Evolutionary conservation across 2,888 invertebrate genomes (phyloP).

Genomic region (Meta bourneti): DNA sequence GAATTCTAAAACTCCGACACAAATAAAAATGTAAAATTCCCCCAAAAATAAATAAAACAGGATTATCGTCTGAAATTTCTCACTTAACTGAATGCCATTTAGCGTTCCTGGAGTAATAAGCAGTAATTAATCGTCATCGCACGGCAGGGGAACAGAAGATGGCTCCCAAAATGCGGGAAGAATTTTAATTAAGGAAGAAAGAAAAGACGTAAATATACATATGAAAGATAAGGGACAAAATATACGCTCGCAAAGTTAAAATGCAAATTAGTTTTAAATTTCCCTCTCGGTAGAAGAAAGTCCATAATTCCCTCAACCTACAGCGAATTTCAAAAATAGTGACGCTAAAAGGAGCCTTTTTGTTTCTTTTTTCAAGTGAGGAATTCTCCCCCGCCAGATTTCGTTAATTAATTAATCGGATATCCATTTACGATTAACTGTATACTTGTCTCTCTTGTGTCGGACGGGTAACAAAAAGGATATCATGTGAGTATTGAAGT

Average conservation of each 20-base stretch:
- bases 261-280: slow-evolving; percentile 44
- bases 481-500: background rate
- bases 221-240: slow-evolving; percentile 25
- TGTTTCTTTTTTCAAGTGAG: background rate
- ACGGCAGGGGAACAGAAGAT: background rate
- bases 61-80: slow-evolving; percentile 21
- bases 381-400: background rate
- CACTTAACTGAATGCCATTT: background rate
- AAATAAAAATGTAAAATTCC: background rate
- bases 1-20: background rate
- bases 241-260: background rate
- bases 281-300: background rate
- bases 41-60: background rate
- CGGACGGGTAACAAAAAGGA: background rate
- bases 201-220: slow-evolving; percentile 13
- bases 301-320: background rate
- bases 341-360: background rate
- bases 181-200: slow-evolving; percentile 54
- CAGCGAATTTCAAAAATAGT: background rate
- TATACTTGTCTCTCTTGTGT: background rate
- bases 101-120: slow-evolving; percentile 24
- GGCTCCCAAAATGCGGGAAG: slow-evolving; percentile 14
- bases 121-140: slow-evolving; percentile 51
- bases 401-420: background rate
- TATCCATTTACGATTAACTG: slow-evolving; percentile 1